phyloP scores from a whole-genome alignment of 1,140 invertebrate genomes.

The Panagrolaimus sp. region DNA sequence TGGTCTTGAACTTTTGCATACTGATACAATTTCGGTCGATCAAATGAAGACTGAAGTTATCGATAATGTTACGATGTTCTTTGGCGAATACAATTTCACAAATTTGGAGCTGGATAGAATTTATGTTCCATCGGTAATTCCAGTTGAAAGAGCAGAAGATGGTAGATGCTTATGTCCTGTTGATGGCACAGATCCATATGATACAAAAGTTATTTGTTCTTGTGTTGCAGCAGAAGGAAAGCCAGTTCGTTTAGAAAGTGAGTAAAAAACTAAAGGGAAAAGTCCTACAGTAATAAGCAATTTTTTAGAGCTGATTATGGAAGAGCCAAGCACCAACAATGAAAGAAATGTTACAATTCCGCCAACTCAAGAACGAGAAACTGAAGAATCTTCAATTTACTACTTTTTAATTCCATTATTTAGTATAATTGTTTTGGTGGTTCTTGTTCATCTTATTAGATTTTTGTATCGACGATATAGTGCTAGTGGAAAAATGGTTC shows the following conservation, averaged over 20 bases:
- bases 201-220: slow-evolving; percentile 51
- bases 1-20: slow-evolving; percentile 41
- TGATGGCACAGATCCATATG: slow-evolving; percentile 43
- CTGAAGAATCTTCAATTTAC: neutral
- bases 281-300: neutral
- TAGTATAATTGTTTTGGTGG: neutral
- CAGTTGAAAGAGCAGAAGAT: slow-evolving; percentile 52
- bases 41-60: slow-evolving; percentile 45
- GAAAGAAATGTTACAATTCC: slow-evolving; percentile 8
- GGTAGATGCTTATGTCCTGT: slow-evolving; percentile 56
- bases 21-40: slow-evolving; percentile 34
- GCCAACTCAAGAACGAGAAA: neutral
- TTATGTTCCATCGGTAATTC: slow-evolving; percentile 57
- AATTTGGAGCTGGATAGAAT: slow-evolving; percentile 47
- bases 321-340: neutral
- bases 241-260: slow-evolving; percentile 39
- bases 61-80: slow-evolving; percentile 39
- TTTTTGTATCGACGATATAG: neutral
- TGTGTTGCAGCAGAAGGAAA: slow-evolving; percentile 57
- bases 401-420: neutral
- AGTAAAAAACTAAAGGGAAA: slow-evolving; percentile 9
- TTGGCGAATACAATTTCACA: slow-evolving; percentile 56
- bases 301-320: slow-evolving; percentile 1
- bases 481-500: slow-evolving; percentile 4
- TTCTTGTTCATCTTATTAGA: neutral